Evolutionary conservation across 2,113 vertebrate genomes (phyloP).

Genomic region (Dipodomys merriami): DNA sequence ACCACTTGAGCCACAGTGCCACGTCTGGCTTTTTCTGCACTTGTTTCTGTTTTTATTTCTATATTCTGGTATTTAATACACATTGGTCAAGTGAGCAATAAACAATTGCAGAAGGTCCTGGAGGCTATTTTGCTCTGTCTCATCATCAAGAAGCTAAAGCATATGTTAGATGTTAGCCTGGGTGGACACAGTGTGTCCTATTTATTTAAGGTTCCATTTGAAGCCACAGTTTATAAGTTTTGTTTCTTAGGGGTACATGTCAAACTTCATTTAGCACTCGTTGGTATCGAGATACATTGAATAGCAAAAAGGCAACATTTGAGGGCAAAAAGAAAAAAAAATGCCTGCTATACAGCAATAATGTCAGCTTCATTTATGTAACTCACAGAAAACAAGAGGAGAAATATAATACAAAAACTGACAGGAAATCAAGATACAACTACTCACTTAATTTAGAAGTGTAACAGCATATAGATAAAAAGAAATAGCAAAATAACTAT

Average conservation of each 20-base stretch:
- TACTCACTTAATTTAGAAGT: constrained; percentile 67
- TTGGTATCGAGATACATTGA: constrained; percentile 94
- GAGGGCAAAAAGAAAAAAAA: constrained; percentile 84
- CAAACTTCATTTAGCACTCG: constrained; percentile 97
- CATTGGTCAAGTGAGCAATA: constrained; percentile 83
- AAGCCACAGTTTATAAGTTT: constrained; percentile 96
- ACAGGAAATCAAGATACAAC: constrained; percentile 72
- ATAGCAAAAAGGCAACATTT: constrained; percentile 94
- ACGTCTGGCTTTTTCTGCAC: background rate
- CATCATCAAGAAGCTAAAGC: constrained; percentile 93
- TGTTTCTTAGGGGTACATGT: constrained; percentile 99
- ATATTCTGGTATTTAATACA: constrained; percentile 70
- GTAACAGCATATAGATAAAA: background rate
- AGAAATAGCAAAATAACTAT: constrained; percentile 55
- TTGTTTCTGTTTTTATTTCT: constrained; percentile 51
- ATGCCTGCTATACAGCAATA: constrained; percentile 93
- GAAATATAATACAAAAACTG: constrained; percentile 82
- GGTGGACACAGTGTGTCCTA: constrained; percentile 97
- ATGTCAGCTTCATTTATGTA: constrained; percentile 95
- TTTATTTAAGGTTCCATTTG: constrained; percentile 96
- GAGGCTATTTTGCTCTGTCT: constrained; percentile 91
- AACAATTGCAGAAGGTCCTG: constrained; percentile 89
- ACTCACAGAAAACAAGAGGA: constrained; percentile 85
- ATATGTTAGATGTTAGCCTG: constrained; percentile 99
- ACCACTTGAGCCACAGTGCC: no score